Evolutionary conservation across 2,888 invertebrate species (phyloP).

Genomic region (Odontocolon sp.): DNA sequence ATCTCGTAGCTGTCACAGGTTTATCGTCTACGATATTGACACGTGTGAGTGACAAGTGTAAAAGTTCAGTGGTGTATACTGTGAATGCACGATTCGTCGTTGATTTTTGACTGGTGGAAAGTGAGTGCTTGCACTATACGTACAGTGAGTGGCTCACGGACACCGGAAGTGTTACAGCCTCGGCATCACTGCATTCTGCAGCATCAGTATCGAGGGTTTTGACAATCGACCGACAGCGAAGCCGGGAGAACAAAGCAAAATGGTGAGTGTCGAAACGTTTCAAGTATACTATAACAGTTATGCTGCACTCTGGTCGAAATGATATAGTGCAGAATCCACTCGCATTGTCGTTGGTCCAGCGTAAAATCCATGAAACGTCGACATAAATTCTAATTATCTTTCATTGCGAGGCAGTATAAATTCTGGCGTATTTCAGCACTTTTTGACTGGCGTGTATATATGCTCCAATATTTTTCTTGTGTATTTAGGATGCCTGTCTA

Average conservation of each 20-base stretch:
- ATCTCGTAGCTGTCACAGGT: constrained; percentile 10
- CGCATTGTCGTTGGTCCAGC: background rate
- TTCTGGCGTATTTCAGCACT: background rate
- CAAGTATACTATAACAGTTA: background rate
- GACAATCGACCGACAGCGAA: constrained; percentile 34
- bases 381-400: background rate
- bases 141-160: constrained; percentile 33
- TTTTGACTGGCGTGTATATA: background rate
- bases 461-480: no score
- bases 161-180: constrained; percentile 41
- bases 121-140: constrained; percentile 38
- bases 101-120: constrained; percentile 46
- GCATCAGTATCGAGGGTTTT: constrained; percentile 32
- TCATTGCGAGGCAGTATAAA: background rate
- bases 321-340: background rate
- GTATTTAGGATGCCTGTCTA: no score
- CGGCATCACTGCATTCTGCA: constrained; percentile 20
- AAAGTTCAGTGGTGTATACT: constrained; percentile 40
- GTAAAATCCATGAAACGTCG: constrained; percentile 15
- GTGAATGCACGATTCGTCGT: constrained; percentile 33
- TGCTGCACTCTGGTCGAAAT: background rate
- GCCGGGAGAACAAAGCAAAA: constrained; percentile 23
- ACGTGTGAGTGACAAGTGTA: constrained; percentile 43
- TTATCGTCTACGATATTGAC: constrained; percentile 32
- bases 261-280: constrained; percentile 44